Percentiles rank a stretch among this genome's conserved stretches.
These are phyloP conservation scores for Drosophila neotestacea DNA, from an alignment of 2,888 invertebrate genomes.

Conservation along the genomic window DNA sequence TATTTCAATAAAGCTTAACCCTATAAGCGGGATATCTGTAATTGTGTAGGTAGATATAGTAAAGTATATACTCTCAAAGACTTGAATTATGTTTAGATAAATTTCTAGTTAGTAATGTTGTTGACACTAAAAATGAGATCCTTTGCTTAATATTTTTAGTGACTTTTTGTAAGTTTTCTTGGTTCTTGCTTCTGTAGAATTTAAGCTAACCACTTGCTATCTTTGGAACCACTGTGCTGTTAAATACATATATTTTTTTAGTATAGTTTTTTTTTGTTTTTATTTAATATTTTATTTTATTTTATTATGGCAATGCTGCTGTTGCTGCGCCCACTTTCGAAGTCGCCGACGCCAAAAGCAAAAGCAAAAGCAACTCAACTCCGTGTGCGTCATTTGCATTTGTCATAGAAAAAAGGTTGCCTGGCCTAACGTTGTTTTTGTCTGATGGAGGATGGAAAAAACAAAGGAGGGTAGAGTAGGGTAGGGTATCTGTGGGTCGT, in stretches of 20 bases:
- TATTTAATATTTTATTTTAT: slow-evolving; percentile 10
- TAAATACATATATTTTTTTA: slow-evolving; percentile 16
- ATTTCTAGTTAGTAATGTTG: too few relatives aligned
- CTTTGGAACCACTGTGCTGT: slow-evolving; percentile 39
- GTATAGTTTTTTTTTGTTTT: slow-evolving; percentile 28
- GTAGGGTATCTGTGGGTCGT: slow-evolving; percentile 19
- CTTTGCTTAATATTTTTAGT: too few relatives aligned
- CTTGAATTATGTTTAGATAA: too few relatives aligned
- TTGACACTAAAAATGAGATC: too few relatives aligned
- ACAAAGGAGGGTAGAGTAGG: background rate
- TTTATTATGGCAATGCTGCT: slow-evolving; percentile 21
- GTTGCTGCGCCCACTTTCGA: slow-evolving; percentile 46
- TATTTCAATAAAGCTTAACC: too few relatives aligned
- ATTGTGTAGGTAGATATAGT: too few relatives aligned
- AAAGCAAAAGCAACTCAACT: slow-evolving; percentile 28
- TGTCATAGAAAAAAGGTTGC: slow-evolving; percentile 63
- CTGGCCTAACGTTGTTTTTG: background rate
- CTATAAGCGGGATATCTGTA: too few relatives aligned
- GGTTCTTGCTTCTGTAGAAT: too few relatives aligned
- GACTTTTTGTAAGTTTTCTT: too few relatives aligned
- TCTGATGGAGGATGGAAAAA: background rate
- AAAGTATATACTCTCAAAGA: too few relatives aligned
- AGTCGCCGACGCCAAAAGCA: slow-evolving; percentile 35
- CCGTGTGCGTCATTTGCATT: slow-evolving; percentile 74
- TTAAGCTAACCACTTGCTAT: background rate